Conservation (phyloP, 2,888 invertebrate genomes). For the Tenodera sinensis region DNA sequence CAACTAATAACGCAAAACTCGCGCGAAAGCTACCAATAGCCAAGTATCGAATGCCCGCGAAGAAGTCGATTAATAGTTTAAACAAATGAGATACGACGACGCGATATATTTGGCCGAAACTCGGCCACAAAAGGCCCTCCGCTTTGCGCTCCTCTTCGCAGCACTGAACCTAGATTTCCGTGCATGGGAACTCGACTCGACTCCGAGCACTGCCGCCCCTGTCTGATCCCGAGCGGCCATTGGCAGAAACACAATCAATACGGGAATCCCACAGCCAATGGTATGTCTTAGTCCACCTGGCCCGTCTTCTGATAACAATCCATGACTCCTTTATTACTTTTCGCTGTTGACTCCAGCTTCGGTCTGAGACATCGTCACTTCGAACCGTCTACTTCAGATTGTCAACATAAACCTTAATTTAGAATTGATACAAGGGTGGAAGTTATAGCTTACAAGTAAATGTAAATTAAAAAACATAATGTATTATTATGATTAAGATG, state of each 20-base stretch:
- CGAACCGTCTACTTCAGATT: not conserved
- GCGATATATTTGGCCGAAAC: not conserved
- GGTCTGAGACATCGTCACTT: not conserved
- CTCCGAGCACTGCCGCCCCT: not conserved
- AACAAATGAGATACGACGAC: not conserved
- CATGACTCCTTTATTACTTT: not conserved
- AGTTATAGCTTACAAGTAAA: too few species aligned
- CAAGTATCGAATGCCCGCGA: not conserved
- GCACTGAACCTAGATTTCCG: not conserved
- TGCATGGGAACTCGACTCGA: not conserved
- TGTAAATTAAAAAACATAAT: too few species aligned
- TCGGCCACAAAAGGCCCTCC: not conserved
- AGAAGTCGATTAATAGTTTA: not conserved
- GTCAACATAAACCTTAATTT: too few species aligned
- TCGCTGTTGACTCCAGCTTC: not conserved
- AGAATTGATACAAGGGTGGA: too few species aligned
- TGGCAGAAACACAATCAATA: not conserved
- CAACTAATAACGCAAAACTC: not conserved
- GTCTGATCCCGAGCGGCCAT: not conserved
- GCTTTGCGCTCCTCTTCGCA: not conserved
- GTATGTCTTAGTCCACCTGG: not conserved
- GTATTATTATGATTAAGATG: too few species aligned
- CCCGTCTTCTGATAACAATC: not conserved
- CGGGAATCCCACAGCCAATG: not conserved
- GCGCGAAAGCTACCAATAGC: not conserved